phyloP scores from a whole-genome alignment of 2,888 invertebrate genomes.

The Andrena hattorfiana region DNA sequence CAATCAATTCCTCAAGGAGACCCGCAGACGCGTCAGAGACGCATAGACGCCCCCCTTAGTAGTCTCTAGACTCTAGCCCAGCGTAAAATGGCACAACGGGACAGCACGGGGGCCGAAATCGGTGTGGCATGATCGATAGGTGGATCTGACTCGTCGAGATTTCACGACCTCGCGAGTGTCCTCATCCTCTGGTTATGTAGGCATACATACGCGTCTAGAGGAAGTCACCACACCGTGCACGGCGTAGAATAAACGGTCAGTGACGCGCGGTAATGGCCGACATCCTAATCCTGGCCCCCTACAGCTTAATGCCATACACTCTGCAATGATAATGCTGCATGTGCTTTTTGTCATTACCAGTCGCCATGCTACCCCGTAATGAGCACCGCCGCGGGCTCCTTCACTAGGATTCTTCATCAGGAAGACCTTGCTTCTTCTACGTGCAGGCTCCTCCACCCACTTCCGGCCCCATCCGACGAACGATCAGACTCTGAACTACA shows the following conservation, averaged over 20 bases:
- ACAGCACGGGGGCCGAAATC: not conserved
- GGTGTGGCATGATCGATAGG: constrained; percentile 39
- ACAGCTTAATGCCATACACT: constrained; percentile 82
- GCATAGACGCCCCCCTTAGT: too few relatives aligned
- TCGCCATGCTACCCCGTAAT: constrained; percentile 75
- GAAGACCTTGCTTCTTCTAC: constrained; percentile 16
- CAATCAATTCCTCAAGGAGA: too few relatives aligned
- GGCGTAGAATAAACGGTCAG: constrained; percentile 84
- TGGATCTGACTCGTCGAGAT: constrained; percentile 60
- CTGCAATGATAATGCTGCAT: constrained; percentile 82
- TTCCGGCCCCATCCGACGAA: constrained; percentile 18
- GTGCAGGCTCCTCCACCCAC: not conserved
- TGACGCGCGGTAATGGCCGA: constrained; percentile 85
- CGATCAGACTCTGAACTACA: not conserved
- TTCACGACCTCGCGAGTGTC: constrained; percentile 75
- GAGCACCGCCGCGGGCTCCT: constrained; percentile 71
- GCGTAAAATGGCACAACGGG: not conserved
- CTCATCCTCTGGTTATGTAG: constrained; percentile 78
- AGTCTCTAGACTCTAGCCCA: not conserved
- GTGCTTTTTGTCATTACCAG: constrained; percentile 82
- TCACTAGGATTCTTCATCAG: constrained; percentile 49
- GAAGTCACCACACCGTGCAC: constrained; percentile 81
- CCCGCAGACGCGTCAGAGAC: too few relatives aligned
- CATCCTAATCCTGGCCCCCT: constrained; percentile 85
- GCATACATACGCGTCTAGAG: constrained; percentile 80